phyloP scores from a whole-genome alignment of 2,113 vertebrate genomes.

The Varanus komodoensis region DNA sequence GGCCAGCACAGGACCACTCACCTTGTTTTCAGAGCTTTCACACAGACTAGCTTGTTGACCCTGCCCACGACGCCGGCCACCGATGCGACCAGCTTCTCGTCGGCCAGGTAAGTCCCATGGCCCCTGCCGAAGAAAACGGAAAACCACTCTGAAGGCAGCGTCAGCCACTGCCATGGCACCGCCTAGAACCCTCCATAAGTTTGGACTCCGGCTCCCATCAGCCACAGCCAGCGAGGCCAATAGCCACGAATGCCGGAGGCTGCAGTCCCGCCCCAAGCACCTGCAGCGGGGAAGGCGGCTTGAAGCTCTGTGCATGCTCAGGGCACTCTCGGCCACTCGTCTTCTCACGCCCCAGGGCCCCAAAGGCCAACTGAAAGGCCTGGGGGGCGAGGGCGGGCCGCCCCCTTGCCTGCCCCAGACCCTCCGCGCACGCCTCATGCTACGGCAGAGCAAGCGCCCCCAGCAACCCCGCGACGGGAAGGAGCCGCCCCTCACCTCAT shows the following conservation, averaged over 20 bases:
- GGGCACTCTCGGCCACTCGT: neutral
- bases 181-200: too few species aligned
- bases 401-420: neutral
- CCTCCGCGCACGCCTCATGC: neutral
- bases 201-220: too few species aligned
- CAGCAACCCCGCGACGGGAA: neutral
- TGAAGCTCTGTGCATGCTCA: neutral
- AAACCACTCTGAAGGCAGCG: neutral
- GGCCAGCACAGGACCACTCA: slow-evolving; percentile 45
- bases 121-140: slow-evolving; percentile 78
- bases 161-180: too few species aligned
- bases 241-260: too few species aligned
- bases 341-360: neutral
- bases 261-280: too few species aligned
- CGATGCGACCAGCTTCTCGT: slow-evolving; percentile 93
- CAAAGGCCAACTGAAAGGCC: neutral
- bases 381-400: neutral
- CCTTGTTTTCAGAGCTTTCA: slow-evolving; percentile 91
- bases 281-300: too few species aligned
- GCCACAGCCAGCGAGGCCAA: too few species aligned
- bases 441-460: too few species aligned
- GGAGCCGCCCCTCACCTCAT: slow-evolving; percentile 84
- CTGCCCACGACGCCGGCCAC: slow-evolving; percentile 94
- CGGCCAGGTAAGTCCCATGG: slow-evolving; percentile 95
- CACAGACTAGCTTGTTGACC: slow-evolving; percentile 96